These are phyloP conservation scores for Thumatha senex DNA, from an alignment of 2,888 invertebrate genomes.

Conservation along the genomic window DNA sequence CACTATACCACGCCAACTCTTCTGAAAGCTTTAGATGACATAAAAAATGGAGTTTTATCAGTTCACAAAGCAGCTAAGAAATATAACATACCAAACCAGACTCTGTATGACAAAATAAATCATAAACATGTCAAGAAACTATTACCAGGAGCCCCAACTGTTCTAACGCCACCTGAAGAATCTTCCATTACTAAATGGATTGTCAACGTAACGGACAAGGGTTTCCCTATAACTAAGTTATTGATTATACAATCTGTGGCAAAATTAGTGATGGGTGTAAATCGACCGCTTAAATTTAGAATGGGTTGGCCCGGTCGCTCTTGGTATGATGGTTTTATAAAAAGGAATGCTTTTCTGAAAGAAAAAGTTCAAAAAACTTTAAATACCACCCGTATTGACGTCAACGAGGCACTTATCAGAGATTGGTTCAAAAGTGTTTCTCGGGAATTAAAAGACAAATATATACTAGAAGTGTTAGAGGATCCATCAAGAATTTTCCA, in stretches of 20 bases:
- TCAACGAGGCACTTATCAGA: background rate
- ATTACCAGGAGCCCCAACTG: conserved; percentile 8
- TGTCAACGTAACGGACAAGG: background rate
- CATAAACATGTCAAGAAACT: conserved; percentile 1
- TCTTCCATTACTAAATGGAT: conserved; percentile 1
- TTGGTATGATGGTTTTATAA: conserved; percentile 3
- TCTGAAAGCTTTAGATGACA: conserved; percentile 2
- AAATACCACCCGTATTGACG: background rate
- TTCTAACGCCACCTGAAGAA: conserved; percentile 4
- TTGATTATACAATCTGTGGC: conserved; percentile 1
- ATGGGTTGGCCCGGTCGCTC: conserved; percentile 1
- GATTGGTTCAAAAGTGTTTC: background rate
- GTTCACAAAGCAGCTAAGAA: conserved; percentile 4
- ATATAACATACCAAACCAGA: conserved; percentile 6
- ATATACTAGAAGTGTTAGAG: background rate
- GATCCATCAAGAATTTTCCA: conserved; percentile 12
- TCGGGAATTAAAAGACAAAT: background rate
- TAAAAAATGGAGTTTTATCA: background rate
- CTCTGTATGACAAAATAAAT: conserved; percentile 7
- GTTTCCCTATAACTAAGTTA: conserved; percentile 7
- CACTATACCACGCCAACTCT: conserved; percentile 1
- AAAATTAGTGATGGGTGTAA: background rate
- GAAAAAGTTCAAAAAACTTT: conserved; percentile 3
- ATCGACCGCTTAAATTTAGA: conserved; percentile 2
- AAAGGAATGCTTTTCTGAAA: conserved; percentile 1